Evolutionary conservation across 2,113 vertebrate genomes (phyloP), one percentile per base, ranked within the genome.

Genomic region (Morone saxatilis): DNA sequence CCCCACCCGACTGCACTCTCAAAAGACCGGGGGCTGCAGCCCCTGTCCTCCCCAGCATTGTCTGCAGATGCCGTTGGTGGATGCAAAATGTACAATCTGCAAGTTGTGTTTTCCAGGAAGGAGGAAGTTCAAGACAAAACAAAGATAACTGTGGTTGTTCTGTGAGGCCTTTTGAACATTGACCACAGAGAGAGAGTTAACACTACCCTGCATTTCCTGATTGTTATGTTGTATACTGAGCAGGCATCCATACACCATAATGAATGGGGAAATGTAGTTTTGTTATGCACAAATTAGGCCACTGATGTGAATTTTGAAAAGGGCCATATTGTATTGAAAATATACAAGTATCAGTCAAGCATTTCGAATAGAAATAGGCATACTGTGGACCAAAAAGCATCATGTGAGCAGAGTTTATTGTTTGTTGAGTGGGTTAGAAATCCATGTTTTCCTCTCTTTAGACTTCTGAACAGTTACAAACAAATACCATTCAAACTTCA

Each of bases 1-100:
- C 90, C 92, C 94, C 92, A 84, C 92, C 86, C 92, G 95, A 96
- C 96, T 95, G 93, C 93, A 95, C 96, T 90, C 96, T 95, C 91
- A 82, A 83, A 93, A 95, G 94, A 93, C 91, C 77, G 17, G 89
- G 93, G 93, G 87, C 94, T 90, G 90, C 93, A 89, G 90, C 95
- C 89, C 86, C 86, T 81, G 85, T 93, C 93, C 93, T 89, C 85
- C 31, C 90, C 92, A 90, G 94, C 93, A 88, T 88, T 74, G 83
- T 93, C 87, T 88, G 76, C 88, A 76, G 80, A 91, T 75, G 74
- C 86, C 88, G 76, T 94, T 90, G 91, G 92, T 94, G 94, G 95
- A 96, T 94, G 95, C 91, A 94, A 95, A 91, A 91, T 95, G 88
- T 70, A 19, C 87, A 67, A 40, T 85, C 89, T 83, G 77, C 87